Evolutionary conservation across 2,797 vertebrate genomes (phyloP).

Genomic region (Hydrolagus colliei): DNA sequence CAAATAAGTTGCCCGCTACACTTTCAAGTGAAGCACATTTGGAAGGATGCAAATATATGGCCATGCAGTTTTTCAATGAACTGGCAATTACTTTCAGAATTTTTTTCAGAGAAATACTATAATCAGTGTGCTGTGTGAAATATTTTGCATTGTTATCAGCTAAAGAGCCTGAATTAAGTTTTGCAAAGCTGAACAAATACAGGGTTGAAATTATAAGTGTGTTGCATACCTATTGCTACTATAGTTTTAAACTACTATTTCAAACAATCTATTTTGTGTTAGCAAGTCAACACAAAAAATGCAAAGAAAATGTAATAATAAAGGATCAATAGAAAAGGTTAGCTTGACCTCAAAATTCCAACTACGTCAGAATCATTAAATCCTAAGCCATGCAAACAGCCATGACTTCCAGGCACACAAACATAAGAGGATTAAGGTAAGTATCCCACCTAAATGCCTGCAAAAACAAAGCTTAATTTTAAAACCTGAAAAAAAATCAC

Average conservation of each 20-base stretch:
- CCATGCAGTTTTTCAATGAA: background rate
- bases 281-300: background rate
- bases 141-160: background rate
- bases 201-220: background rate
- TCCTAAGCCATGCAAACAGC: conserved; percentile 49
- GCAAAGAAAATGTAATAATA: conserved; percentile 2
- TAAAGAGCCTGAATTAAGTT: background rate
- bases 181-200: no score
- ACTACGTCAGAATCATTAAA: conserved; percentile 61
- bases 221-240: background rate
- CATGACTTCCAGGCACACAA: conserved; percentile 54
- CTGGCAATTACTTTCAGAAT: background rate
- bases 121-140: background rate
- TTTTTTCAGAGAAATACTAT: background rate
- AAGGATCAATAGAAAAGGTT: conserved; percentile 55
- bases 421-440: conserved; percentile 64
- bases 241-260: background rate
- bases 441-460: conserved; percentile 56
- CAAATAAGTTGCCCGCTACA: no score
- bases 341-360: conserved; percentile 49
- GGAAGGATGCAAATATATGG: no score
- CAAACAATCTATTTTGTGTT: background rate
- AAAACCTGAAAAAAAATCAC: conserved; percentile 52
- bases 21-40: no score
- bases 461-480: conserved; percentile 59